Evolutionary conservation across 1,140 invertebrate genomes (phyloP).

Genomic region (Calephelis virginiensis): DNA sequence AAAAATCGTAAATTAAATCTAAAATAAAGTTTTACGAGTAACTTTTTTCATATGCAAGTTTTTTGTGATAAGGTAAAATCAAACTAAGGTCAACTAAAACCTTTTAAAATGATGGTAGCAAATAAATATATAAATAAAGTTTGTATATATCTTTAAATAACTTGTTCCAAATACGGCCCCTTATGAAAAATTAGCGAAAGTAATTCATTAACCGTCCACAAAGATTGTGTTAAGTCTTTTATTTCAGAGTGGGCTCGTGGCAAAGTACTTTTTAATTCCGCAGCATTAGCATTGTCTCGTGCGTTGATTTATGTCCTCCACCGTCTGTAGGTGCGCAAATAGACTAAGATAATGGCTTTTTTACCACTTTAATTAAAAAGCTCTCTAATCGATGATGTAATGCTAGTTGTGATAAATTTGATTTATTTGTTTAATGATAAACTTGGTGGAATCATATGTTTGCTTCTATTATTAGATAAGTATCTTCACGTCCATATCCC

Average conservation of each 20-base stretch:
- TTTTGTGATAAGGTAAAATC: too few relatives aligned
- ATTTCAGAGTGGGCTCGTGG: constrained; percentile 56
- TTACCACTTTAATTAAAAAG: constrained; percentile 69
- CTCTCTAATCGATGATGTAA: constrained; percentile 55
- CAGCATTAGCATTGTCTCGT: constrained; percentile 67
- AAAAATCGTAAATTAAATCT: too few relatives aligned
- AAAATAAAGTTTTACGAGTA: too few relatives aligned
- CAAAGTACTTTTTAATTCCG: constrained; percentile 75
- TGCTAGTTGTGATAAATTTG: constrained; percentile 22
- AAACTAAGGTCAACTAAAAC: too few relatives aligned
- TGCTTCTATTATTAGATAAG: too few relatives aligned
- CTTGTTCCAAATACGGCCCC: constrained; percentile 31
- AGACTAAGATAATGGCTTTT: constrained; percentile 61
- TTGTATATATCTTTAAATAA: neutral
- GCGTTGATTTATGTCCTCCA: constrained; percentile 60
- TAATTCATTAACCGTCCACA: constrained; percentile 70
- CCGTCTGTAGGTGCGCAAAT: constrained; percentile 45
- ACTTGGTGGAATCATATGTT: neutral
- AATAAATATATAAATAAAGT: neutral
- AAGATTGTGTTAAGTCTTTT: constrained; percentile 70
- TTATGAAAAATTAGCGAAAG: constrained; percentile 67
- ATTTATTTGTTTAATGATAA: constrained; percentile 19
- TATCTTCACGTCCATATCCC: too few relatives aligned
- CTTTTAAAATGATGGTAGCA: too few relatives aligned
- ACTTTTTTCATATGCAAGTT: too few relatives aligned